Base-by-base conservation (phyloP, 2,797 vertebrate genomes). In the Acrossocheilus wenchowensis region DNA sequence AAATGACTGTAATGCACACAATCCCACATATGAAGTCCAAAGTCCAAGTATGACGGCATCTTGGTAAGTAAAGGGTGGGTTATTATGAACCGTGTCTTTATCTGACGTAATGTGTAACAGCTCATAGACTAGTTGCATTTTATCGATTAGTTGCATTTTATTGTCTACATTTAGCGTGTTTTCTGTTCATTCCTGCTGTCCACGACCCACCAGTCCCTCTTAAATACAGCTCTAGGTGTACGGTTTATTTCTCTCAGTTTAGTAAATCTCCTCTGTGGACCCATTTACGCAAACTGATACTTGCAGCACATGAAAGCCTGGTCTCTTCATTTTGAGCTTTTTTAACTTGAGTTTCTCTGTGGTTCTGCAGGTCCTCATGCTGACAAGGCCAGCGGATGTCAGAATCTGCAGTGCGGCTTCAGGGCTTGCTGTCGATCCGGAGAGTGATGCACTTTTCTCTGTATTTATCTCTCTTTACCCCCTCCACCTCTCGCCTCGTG, bases 391-490 rank as follows among this genome's bases (percentile, higher is more conserved):
- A 99, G 98, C 88, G 98, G 98, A 95, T 99, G 98, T 95, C 98
- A 99, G 97, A 99, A 99, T 87, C 97, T 99, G 94, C 98, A 99
- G 97, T 99, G 98, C 94, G 98, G 98, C 93, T 99, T 99, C 96
- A 96, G 98, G 92, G 98, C 96, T 89, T 99, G 98, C 96, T 99
- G 98, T 94, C 97, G 98, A 93, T 99, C 98, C 87, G 98, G 98
- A 90, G 98, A 99, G 93, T 99, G 96, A 96, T 92, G 60, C 91
- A 89, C 75, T 92, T 91, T 87, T 87, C 75, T 91, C 39, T 3
- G 92, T 88, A 92, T 84, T 78, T 92, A 92, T 92, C 91, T 94
- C 95, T 94, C 93, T 93, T 94, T 92, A 91, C 92, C 94, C 94
- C 34, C 89, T 91, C 89, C 71, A 90, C 88, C n/a, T 92, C 90